Evolutionary conservation across 2,113 vertebrate species (phyloP), one percentile per base, ranked within the genome.

Genomic region (Sclerurus mexicanus): DNA sequence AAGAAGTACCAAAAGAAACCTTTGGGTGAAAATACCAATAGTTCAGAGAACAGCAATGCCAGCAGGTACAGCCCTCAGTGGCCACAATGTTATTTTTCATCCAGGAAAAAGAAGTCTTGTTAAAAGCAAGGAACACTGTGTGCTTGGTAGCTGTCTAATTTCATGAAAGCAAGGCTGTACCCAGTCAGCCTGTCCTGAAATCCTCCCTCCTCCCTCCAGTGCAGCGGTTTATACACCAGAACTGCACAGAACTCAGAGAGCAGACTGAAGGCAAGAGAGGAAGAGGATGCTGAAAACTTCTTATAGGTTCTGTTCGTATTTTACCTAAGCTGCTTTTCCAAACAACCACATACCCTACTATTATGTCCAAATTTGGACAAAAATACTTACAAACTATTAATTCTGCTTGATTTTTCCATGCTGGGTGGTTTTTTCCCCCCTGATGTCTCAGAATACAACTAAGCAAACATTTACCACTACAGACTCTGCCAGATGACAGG

Each of bases 111-210:
- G 47, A 16, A 12, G n/a, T 37, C 58, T 66, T 60, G 17, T 46
- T 83, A 60, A 68, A 96, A 82, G 78, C 46, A 60, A 69, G 40
- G 62, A 82, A 72, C 78, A 35, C 27, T 0, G 1, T 19, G 55
- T 69, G 75, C 85, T 77, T 62, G 46, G 71, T 56, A 80, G 62
- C 88, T 64, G 66, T 52, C 44, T 82, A 18, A 87, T 55, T 91
- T 77, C 68, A 71, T 81, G 60, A 74, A 81, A 94, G 56, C 35
- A 87, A 81, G 84, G 77, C 53, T 46, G 53, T 7, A 87, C 20
- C 62, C 79, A 53, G 75, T 44, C 6, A 42, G 79, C 35, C 79
- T 69, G 63, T 30, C 87, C 88, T n/a, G n/a, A 95, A 92, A 95
- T 58, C 49, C 67, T 85, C 69, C 46, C 25, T 50, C 31, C 68